A percentile compares a stretch with the other conserved stretches of the same genome.
These are phyloP conservation scores for Tipula unca DNA, from an alignment of 2,888 invertebrate species.

Conservation along the genomic window DNA sequence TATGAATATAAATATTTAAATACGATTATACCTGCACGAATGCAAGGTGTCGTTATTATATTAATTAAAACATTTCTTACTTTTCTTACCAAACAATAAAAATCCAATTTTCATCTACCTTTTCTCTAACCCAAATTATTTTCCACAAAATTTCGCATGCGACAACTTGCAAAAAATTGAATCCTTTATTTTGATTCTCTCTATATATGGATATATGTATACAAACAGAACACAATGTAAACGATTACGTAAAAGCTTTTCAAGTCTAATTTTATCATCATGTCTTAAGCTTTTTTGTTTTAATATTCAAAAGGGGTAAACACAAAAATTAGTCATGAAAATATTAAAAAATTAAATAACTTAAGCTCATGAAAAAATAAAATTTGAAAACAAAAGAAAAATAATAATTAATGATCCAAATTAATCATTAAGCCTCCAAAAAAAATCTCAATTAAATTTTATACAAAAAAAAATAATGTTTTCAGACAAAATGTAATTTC, in stretches of 20 bases:
- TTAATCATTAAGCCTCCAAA: not conserved
- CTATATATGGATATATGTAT: no score
- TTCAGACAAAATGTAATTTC: not conserved
- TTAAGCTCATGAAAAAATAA: not conserved
- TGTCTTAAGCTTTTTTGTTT: not conserved
- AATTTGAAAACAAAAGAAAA: not conserved
- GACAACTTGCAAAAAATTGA: not conserved
- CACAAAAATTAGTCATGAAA: not conserved
- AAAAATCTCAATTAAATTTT: conserved; percentile 3
- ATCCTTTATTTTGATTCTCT: not conserved
- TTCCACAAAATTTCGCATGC: not conserved
- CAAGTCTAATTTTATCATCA: not conserved
- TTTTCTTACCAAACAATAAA: not conserved
- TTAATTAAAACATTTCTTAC: not conserved
- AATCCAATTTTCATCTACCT: not conserved
- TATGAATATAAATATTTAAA: no score
- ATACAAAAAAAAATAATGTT: not conserved
- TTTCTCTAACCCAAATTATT: no score
- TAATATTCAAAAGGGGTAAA: not conserved
- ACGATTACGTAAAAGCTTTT: not conserved
- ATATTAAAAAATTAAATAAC: not conserved
- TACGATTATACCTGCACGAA: not conserved
- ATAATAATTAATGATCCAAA: not conserved
- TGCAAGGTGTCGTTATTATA: not conserved
- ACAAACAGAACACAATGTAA: not conserved